Conservation (phyloP, 2,888 invertebrate species). For the Pecten maximus region DNA sequence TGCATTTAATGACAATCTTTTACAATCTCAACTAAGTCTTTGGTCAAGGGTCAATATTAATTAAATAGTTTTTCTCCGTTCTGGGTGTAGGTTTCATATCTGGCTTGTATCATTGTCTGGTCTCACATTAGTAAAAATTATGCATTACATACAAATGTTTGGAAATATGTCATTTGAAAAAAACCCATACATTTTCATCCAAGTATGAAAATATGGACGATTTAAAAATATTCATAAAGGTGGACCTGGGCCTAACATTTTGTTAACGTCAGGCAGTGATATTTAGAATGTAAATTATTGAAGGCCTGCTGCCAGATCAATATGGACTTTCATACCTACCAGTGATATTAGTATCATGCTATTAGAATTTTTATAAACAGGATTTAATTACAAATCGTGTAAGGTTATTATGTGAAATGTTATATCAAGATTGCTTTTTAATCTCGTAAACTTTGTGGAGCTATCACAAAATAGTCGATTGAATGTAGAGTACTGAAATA, state of each 20-base stretch:
- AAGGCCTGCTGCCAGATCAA: neutral
- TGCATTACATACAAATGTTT: too few species aligned
- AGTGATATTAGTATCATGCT: conserved; percentile 1
- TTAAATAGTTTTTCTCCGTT: neutral
- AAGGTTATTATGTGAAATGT: neutral
- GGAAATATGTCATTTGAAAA: too few species aligned
- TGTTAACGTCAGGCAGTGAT: neutral
- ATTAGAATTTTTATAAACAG: neutral
- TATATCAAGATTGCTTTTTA: conserved; percentile 1
- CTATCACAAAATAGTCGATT: neutral
- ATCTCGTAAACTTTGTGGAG: neutral
- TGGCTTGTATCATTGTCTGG: too few species aligned
- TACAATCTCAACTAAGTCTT: neutral
- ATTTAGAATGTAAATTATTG: neutral
- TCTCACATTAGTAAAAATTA: too few species aligned
- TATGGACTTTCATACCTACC: neutral
- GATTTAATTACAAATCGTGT: neutral
- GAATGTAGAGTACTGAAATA: neutral
- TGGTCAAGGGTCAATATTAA: neutral
- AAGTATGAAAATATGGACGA: too few species aligned
- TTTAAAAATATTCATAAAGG: neutral
- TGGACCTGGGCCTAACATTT: neutral
- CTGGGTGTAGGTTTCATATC: too few species aligned
- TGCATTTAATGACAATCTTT: neutral
- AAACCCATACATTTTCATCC: too few species aligned